Conservation (phyloP, 1,140 invertebrate species). For the Drosophila lini region DNA sequence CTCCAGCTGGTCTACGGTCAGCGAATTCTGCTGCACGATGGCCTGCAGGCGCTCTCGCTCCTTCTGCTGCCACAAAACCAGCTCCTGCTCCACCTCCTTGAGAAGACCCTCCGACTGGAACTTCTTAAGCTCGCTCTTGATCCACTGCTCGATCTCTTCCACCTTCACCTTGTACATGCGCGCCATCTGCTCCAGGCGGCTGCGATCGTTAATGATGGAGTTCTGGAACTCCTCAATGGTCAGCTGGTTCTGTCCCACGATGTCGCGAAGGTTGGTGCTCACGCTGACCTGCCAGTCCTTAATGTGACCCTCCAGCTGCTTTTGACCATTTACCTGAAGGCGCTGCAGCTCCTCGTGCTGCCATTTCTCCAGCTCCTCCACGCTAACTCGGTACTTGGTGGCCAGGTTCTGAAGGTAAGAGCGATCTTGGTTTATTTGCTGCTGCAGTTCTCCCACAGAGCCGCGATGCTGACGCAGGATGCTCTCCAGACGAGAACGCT, state of each 20-base stretch:
- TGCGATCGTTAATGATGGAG: conserved; percentile 71
- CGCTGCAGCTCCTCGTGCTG: conserved; percentile 71
- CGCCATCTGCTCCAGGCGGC: conserved; percentile 66
- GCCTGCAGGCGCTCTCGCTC: conserved; percentile 69
- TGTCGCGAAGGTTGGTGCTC: conserved; percentile 59
- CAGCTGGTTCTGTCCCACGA: conserved; percentile 70
- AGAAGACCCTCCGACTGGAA: conserved; percentile 76
- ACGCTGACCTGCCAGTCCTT: conserved; percentile 77
- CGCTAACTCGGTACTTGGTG: conserved; percentile 73
- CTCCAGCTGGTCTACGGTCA: conserved; percentile 76
- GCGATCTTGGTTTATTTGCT: conserved; percentile 71
- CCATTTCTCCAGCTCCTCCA: conserved; percentile 81
- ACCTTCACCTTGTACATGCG: conserved; percentile 74
- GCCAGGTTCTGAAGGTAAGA: conserved; percentile 72
- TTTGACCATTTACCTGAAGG: conserved; percentile 62
- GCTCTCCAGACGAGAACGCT: conserved; percentile 67
- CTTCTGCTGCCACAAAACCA: conserved; percentile 71
- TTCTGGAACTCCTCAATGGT: conserved; percentile 79
- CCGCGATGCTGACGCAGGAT: conserved; percentile 73
- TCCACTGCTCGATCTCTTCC: conserved; percentile 76
- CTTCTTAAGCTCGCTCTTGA: conserved; percentile 70
- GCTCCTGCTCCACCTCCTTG: conserved; percentile 72
- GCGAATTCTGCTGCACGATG: conserved; percentile 70
- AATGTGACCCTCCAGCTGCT: conserved; percentile 68
- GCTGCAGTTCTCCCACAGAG: conserved; percentile 67